A percentile compares a stretch with the other conserved stretches of the same genome.
Evolutionary conservation across 2,888 invertebrate genomes (phyloP).

Genomic region (Hanleya hanleyi): DNA sequence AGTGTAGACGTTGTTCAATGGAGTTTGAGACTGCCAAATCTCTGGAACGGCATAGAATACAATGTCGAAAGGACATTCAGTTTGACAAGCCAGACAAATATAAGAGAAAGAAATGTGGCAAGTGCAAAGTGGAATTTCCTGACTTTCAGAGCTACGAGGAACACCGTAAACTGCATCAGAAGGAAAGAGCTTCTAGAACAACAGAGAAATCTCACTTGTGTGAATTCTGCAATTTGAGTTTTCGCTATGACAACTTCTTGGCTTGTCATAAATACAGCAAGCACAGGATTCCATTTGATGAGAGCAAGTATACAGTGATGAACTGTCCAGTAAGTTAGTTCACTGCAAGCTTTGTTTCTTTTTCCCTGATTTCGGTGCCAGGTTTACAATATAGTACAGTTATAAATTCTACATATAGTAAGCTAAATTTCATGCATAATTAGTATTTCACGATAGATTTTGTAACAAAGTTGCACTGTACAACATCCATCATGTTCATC

Average conservation of each 20-base stretch:
- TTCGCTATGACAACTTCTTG: neutral
- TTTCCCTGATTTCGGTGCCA: no score
- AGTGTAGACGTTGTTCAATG: neutral
- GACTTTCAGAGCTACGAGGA: neutral
- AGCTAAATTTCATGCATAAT: no score
- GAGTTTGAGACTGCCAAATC: neutral
- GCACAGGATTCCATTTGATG: constrained; percentile 4
- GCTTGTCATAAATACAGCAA: neutral
- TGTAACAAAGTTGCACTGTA: no score
- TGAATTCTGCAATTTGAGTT: neutral
- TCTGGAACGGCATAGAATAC: neutral
- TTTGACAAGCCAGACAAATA: neutral
- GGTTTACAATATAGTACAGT: no score
- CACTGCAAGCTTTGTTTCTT: no score
- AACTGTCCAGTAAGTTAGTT: neutral
- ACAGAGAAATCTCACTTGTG: neutral
- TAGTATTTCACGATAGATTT: no score
- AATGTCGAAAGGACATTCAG: neutral
- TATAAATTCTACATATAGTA: no score
- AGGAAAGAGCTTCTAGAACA: neutral
- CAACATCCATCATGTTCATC: no score
- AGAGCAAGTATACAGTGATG: neutral
- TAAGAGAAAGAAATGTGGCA: neutral
- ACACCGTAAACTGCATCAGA: neutral
- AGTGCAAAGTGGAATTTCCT: neutral